A percentile compares a stretch with the other conserved stretches of the same genome.
These are phyloP conservation scores for Lytechinus pictus DNA, from an alignment of 35 echinoderm and acorn worm genomes.

Conservation along the genomic window DNA sequence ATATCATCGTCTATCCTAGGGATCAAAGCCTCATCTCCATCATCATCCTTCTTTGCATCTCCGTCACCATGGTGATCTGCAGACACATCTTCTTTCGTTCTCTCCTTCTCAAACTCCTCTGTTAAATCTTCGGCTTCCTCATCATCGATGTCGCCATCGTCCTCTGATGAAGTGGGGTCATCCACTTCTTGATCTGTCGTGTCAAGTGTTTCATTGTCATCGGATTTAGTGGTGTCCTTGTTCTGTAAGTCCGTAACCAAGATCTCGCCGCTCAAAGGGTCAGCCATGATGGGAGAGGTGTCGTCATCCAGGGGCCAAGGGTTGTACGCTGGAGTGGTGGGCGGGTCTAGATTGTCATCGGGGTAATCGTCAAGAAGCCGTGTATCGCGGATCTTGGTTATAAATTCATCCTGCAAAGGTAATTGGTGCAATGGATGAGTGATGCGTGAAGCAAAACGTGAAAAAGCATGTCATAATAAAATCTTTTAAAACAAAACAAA, in stretches of 20 bases:
- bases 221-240: not conserved
- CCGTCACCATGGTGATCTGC: conserved; percentile 20
- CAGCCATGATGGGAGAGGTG: conserved; percentile 2
- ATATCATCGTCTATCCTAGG: conserved; percentile 44
- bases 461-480: not conserved
- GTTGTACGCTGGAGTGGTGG: not conserved
- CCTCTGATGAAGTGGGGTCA: not conserved
- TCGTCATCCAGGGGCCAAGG: conserved; percentile 42
- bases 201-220: not conserved
- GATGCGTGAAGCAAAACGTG: not conserved
- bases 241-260: not conserved
- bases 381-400: conserved; percentile 24
- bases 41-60: not conserved
- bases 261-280: conserved; percentile 43
- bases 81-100: not conserved
- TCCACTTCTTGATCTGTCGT: not conserved
- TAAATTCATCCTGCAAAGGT: conserved; percentile 45
- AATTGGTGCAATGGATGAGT: conserved; percentile 25
- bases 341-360: not conserved
- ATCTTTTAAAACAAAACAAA: not conserved
- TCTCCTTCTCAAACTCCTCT: not conserved
- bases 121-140: conserved; percentile 17
- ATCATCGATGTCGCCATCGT: not conserved
- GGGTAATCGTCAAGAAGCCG: conserved; percentile 33
- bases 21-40: conserved; percentile 39